Percentiles rank a stretch among this genome's conserved stretches.
phyloP scores from a whole-genome alignment of 2,888 invertebrate species.

The Ophraella communa region DNA sequence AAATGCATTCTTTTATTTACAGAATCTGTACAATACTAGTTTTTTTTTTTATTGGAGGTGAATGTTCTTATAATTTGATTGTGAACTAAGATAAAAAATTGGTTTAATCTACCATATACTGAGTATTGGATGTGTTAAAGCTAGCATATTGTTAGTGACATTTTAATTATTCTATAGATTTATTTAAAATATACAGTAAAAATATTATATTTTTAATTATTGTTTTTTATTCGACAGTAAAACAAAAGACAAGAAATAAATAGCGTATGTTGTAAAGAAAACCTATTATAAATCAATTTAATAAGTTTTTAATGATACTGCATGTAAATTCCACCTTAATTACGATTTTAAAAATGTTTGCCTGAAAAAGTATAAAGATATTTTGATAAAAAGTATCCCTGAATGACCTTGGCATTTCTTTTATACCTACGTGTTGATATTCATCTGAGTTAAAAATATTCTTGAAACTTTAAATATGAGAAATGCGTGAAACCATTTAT shows the following conservation, averaged over 20 bases:
- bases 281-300: too few relatives aligned
- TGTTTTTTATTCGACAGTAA: too few relatives aligned
- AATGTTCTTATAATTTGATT: not conserved
- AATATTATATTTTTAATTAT: too few relatives aligned
- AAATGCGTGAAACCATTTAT: not conserved
- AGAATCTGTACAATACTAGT: not conserved
- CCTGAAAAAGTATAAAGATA: not conserved
- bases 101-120: not conserved
- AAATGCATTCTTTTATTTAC: constrained; percentile 14
- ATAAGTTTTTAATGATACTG: too few relatives aligned
- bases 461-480: not conserved
- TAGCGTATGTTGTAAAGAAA: too few relatives aligned
- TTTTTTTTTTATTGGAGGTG: not conserved
- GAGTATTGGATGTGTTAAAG: too few relatives aligned
- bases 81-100: not conserved
- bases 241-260: too few relatives aligned
- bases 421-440: constrained; percentile 29
- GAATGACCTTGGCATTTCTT: constrained; percentile 41
- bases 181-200: too few relatives aligned
- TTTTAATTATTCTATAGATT: too few relatives aligned
- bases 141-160: too few relatives aligned
- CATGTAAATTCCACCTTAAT: too few relatives aligned
- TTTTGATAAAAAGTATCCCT: constrained; percentile 31
- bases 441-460: constrained; percentile 8
- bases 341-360: not conserved